phyloP scores from a whole-genome alignment of 2,888 invertebrate species.

The Ophion ellenae region DNA sequence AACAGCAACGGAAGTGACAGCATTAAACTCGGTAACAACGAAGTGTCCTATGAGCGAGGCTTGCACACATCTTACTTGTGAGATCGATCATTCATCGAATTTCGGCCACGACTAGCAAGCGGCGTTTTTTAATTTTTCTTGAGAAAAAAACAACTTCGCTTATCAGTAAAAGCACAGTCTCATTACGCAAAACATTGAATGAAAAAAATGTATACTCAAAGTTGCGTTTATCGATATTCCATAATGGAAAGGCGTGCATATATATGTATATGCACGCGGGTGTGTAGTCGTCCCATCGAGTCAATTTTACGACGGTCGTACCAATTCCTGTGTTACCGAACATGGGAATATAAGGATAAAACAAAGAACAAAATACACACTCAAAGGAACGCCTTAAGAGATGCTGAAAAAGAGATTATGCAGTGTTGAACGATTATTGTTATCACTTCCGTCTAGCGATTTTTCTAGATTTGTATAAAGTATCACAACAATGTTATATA shows the following conservation, averaged over 20 bases:
- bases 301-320: conserved; percentile 44
- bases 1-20: conserved; percentile 80
- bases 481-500: conserved; percentile 75
- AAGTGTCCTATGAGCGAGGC: conserved; percentile 81
- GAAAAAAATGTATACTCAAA: conserved; percentile 2
- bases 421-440: conserved; percentile 64
- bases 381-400: conserved; percentile 61
- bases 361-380: conserved; percentile 27
- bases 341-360: conserved; percentile 28
- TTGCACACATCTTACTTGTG: conserved; percentile 80
- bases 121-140: conserved; percentile 5
- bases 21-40: conserved; percentile 77
- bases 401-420: conserved; percentile 62
- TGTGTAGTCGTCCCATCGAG: conserved; percentile 18
- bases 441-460: conserved; percentile 70
- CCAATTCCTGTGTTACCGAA: conserved; percentile 41
- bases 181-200: conserved; percentile 8
- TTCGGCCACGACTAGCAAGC: neutral
- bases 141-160: conserved; percentile 9
- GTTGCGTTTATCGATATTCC: conserved; percentile 33
- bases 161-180: conserved; percentile 27
- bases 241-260: neutral
- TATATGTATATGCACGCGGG: neutral
- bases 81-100: conserved; percentile 68
- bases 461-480: conserved; percentile 79